phyloP scores from a whole-genome alignment of 2,113 vertebrate genomes.

The Oophaga pumilio region DNA sequence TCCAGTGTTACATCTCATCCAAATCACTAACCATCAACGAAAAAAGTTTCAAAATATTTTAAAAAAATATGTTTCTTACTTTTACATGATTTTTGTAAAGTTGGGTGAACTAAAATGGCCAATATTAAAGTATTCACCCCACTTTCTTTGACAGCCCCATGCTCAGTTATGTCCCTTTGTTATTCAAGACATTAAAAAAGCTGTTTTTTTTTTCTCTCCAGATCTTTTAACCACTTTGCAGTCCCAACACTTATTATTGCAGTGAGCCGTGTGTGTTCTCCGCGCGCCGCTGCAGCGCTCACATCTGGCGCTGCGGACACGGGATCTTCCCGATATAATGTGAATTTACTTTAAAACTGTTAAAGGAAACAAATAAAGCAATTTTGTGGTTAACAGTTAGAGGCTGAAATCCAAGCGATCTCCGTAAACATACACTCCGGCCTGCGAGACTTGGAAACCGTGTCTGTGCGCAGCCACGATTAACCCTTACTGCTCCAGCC shows the following conservation, averaged over 20 bases:
- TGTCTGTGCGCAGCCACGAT: not conserved
- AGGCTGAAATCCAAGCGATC: constrained; percentile 21
- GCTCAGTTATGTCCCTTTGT: not conserved
- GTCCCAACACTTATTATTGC: not conserved
- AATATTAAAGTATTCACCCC: not conserved
- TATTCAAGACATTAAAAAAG: not conserved
- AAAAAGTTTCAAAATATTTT: not conserved
- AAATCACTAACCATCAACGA: not conserved
- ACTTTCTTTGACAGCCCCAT: not conserved
- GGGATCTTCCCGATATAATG: constrained; percentile 35
- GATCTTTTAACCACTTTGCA: not conserved
- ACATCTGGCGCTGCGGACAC: constrained; percentile 32
- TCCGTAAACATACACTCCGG: constrained; percentile 12
- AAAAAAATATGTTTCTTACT: not conserved
- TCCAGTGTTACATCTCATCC: not conserved
- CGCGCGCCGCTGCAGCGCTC: not conserved
- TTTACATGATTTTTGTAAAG: not conserved
- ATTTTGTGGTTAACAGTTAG: constrained; percentile 39
- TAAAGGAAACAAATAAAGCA: constrained; percentile 47
- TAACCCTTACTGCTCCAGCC: not conserved
- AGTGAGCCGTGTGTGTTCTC: not conserved
- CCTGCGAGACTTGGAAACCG: not conserved
- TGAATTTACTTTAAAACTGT: constrained; percentile 47
- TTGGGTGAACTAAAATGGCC: not conserved
- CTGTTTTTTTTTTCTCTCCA: not conserved